Evolutionary conservation across 1,140 invertebrate genomes (phyloP), one percentile per base, ranked within the genome.

Genomic region (Apis florea): DNA sequence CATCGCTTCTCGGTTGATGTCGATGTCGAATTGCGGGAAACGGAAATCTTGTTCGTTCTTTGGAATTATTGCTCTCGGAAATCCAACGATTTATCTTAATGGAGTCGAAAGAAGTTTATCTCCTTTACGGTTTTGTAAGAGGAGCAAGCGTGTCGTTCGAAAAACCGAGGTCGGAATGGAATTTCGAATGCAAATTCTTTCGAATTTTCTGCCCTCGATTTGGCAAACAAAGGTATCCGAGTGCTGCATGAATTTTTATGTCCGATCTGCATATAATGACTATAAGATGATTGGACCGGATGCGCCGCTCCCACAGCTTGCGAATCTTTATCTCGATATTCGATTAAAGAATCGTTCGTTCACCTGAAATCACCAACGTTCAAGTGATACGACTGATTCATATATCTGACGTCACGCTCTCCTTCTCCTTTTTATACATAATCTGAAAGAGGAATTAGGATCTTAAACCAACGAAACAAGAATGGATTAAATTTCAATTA

Each of bases 241-340:
- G 82, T 81, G 75, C 75, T 74, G 47, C 85, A 88, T 90, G 83
- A 89, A 90, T 88, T 91, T 90, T 89, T 87, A 91, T 91, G 86
- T 79, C 79, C 76, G 63, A 90, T 91, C 86, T 90, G 84, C 90
- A 91, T 91, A 91, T 91, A 91, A 91, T 90, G 90, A 91, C 86
- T 74, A n/a, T n/a, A 74, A 68, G 83, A 80, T 85, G 89, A 90
- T 90, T 89, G 86, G 83, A 82, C 85, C 89, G 89, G 89, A 91
- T 88, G 89, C 84, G 89, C 79, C 90, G 88, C 89, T 88, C 90
- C 90, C 71, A 82, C 66, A 68, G 51, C 56, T 68, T 63, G 64
- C 84, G 75, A 85, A 85, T 79, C 80, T 79, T 75, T 72, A 83
- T 79, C 80, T 85, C 85, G 49, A 82, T 86, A 86, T 86, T 85